Percentiles rank a stretch among this genome's conserved stretches.
phyloP scores from a whole-genome alignment of 2,797 vertebrate species.

The Austrolebias charrua region DNA sequence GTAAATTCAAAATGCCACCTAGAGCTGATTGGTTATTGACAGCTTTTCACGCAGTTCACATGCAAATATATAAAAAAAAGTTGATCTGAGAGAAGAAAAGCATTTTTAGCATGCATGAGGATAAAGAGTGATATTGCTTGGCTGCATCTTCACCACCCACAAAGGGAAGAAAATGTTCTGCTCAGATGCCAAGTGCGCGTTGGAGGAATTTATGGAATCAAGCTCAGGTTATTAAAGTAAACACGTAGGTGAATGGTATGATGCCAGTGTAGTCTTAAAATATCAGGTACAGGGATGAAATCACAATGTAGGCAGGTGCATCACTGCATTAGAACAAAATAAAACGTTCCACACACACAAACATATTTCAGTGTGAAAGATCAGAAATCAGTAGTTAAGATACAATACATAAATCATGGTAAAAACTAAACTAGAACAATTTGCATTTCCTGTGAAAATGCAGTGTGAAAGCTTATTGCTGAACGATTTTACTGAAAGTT shows the following conservation, averaged over 20 bases:
- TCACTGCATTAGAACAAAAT: background rate
- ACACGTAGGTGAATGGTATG: constrained; percentile 34
- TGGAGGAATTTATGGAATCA: constrained; percentile 46
- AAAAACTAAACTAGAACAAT: too few species aligned
- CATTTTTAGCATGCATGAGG: background rate
- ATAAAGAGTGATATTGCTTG: constrained; percentile 27
- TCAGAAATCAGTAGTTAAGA: background rate
- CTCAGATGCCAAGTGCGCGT: constrained; percentile 34
- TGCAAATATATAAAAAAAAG: constrained; percentile 1
- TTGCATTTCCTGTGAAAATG: too few species aligned
- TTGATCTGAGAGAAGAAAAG: constrained; percentile 10
- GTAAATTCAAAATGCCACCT: background rate
- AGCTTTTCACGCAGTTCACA: constrained; percentile 3
- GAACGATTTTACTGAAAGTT: too few species aligned
- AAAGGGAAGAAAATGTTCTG: constrained; percentile 44
- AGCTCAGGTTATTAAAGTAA: constrained; percentile 40
- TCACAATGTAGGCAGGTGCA: constrained; percentile 14
- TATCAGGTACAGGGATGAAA: constrained; percentile 28
- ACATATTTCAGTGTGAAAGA: background rate
- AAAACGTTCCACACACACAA: background rate
- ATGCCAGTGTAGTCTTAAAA: constrained; percentile 28
- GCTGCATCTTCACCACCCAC: constrained; percentile 38
- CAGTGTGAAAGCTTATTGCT: too few species aligned
- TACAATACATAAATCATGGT: too few species aligned
- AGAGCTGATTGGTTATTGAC: background rate